Percentiles rank a stretch among this genome's conserved stretches.
These are phyloP conservation scores for Halcyon leucocephala DNA, from an alignment of 2,797 vertebrate species.

Conservation along the genomic window DNA sequence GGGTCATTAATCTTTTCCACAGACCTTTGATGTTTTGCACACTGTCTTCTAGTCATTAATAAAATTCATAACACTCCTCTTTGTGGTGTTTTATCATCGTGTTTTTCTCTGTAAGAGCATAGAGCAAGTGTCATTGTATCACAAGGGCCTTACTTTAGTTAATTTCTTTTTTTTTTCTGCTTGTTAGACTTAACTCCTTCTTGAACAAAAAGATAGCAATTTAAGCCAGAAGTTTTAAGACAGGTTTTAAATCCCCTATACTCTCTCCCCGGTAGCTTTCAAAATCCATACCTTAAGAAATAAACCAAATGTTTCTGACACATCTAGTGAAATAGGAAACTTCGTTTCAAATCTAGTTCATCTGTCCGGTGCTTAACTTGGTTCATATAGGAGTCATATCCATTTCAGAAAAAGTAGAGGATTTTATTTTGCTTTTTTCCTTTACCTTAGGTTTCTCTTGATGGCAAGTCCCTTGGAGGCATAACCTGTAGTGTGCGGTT, in stretches of 20 bases:
- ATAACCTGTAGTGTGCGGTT: conserved; percentile 22
- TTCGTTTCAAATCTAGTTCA: not conserved
- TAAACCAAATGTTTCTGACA: not conserved
- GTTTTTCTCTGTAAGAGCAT: conserved; percentile 84
- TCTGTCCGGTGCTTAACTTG: not conserved
- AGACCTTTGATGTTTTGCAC: conserved; percentile 99
- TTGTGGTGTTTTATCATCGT: conserved; percentile 97
- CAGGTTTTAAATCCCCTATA: not conserved
- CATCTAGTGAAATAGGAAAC: not conserved
- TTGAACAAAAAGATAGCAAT: conserved; percentile 13
- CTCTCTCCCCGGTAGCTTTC: rapidly evolving
- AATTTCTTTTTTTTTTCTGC: conserved; percentile 87
- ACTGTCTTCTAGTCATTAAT: conserved; percentile 99
- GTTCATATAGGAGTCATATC: not conserved
- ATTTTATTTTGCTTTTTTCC: not conserved
- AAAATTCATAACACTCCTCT: conserved; percentile 99
- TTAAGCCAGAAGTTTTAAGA: conserved; percentile 1
- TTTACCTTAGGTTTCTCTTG: not conserved
- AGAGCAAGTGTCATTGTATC: conserved; percentile 97
- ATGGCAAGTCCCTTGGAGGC: not conserved
- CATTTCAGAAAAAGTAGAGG: not conserved
- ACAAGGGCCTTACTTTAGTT: conserved; percentile 92
- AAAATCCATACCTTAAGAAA: not conserved
- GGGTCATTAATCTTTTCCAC: conserved; percentile 99
- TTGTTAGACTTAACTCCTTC: conserved; percentile 82